phyloP scores from a whole-genome alignment of 2,113 vertebrate genomes.

The Ginglymostoma cirratum region DNA sequence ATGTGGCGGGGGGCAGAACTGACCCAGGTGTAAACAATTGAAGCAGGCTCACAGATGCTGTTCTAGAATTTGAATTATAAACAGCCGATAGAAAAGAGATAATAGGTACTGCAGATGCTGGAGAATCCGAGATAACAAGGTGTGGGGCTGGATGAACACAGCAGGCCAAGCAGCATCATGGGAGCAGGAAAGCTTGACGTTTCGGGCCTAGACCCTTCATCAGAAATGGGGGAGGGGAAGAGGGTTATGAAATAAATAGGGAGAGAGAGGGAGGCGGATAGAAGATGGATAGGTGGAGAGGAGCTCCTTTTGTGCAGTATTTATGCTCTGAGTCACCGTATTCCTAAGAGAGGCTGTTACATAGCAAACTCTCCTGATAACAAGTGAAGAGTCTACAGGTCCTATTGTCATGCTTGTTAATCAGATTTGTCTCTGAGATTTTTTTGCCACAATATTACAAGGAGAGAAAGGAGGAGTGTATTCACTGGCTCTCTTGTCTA shows the following conservation, averaged over 20 bases:
- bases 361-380: background rate
- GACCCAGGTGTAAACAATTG: background rate
- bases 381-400: background rate
- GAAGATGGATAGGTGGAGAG: too few species aligned
- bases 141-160: too few species aligned
- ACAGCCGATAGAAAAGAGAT: background rate
- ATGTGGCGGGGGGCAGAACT: background rate
- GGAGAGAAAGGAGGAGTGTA: constrained; percentile 1
- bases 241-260: too few species aligned
- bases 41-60: background rate
- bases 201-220: too few species aligned
- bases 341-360: constrained; percentile 21
- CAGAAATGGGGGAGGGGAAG: too few species aligned
- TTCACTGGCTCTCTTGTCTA: background rate
- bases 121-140: too few species aligned
- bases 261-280: too few species aligned
- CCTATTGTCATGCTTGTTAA: constrained; percentile 10
- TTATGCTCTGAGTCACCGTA: constrained; percentile 4
- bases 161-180: too few species aligned
- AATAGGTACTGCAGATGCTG: too few species aligned
- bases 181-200: too few species aligned
- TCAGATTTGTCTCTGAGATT: constrained; percentile 28
- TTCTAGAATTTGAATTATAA: background rate
- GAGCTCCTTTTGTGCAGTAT: constrained; percentile 15
- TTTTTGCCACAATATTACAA: background rate